Base-by-base conservation (phyloP, 1,140 invertebrate genomes). In the Drosophila orena region DNA sequence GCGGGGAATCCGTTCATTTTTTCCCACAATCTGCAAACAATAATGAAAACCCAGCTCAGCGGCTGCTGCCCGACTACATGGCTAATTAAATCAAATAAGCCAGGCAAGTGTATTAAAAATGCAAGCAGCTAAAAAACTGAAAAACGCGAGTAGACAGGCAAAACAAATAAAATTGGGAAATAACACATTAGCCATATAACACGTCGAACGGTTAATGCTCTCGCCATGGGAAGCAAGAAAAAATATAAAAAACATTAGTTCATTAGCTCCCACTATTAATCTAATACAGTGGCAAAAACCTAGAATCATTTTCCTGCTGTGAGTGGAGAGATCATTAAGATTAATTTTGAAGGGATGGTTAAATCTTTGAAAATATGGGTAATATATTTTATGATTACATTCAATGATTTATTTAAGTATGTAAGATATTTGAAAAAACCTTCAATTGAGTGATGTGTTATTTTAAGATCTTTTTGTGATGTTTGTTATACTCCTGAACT, bases 1-100 rank as follows among this genome's bases (percentile, higher is more conserved):
- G 53, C 57, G 68, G 76, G 76, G 62, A 73, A 57, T 70, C 65
- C 73, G 55, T 85, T 69, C 53, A 88, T 75, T 88, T 85, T 81
- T 88, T 88, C 83, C 83, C 83, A 86, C 83, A 86, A 86, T 86
- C 88, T 86, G 83, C 83, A 88, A 86, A 86, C 83, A 86, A 86
- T 86, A 86, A 86, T 86, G 66, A 83, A 86, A 86, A 74, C 78
- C 56, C 20, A 43, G 50, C 65, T 70, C 14, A 49, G 43, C 65
- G 66, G 52, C 44, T 52, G 57, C 50, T 54, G 50, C 59, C 60
- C 15, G 15, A 11, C 42, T 20, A 17, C 15, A 17, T 43, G 74
- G 70, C 79, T 88, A 88, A 88, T 88, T 88, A 89, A 85, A 85
- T 86, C 72, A 73, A 86, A 83, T 79, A 72, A 72, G 57, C 69